Percentiles rank a stretch among this genome's conserved stretches.
These are phyloP conservation scores for Okamejei kenojei DNA, from an alignment of 2,797 vertebrate genomes.

Conservation along the genomic window DNA sequence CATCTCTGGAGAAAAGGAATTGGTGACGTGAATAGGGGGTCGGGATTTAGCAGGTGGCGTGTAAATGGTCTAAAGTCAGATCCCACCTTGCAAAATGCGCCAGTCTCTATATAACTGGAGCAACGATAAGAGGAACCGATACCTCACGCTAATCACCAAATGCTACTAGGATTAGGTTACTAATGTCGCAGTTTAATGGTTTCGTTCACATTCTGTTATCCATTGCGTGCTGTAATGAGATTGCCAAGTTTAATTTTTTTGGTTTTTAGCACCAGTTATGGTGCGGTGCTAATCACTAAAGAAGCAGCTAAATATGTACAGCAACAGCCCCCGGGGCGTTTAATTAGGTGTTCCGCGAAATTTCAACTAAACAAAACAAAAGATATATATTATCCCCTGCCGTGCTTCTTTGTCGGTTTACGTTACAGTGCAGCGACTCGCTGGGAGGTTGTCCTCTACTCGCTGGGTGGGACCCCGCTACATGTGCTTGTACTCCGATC, in stretches of 20 bases:
- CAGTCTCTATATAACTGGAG: neutral
- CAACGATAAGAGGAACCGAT: neutral
- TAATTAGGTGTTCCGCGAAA: neutral
- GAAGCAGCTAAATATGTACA: neutral
- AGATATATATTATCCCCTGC: neutral
- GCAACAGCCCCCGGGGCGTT: neutral
- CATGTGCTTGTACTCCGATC: slow-evolving; percentile 98
- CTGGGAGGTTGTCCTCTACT: neutral
- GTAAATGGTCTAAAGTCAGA: no score
- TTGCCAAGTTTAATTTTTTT: neutral
- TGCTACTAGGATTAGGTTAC: neutral
- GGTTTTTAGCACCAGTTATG: neutral
- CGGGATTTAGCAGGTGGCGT: no score
- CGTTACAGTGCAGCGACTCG: neutral
- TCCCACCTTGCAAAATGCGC: no score
- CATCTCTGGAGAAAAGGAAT: no score
- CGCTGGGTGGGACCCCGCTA: slow-evolving; percentile 53
- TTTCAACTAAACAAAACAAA: neutral
- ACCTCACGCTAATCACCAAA: neutral
- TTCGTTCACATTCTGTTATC: neutral
- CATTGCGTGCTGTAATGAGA: neutral
- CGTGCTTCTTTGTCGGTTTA: neutral
- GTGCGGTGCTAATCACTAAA: neutral
- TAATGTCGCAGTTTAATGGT: slow-evolving; percentile 3
- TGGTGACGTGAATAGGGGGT: no score